Conservation (phyloP, 2,888 invertebrate genomes). For the Lochmaea capreae region DNA sequence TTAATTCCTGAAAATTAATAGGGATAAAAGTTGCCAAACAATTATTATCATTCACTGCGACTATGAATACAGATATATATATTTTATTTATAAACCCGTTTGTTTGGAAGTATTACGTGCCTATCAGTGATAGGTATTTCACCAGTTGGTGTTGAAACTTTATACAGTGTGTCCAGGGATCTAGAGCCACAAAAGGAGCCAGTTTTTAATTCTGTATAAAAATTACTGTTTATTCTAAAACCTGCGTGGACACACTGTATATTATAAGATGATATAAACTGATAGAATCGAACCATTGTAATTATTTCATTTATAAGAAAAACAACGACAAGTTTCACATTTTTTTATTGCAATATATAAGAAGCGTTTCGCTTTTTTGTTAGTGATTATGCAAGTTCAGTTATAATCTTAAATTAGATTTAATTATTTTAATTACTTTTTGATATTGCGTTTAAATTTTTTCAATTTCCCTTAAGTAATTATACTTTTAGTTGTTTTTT, state of each 20-base stretch:
- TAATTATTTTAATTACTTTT: no score
- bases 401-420: no score
- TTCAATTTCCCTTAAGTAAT: no score
- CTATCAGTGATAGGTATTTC: slow-evolving; percentile 1
- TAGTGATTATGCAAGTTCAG: no score
- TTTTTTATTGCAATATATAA: slow-evolving; percentile 1
- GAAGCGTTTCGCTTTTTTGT: not conserved
- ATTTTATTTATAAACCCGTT: not conserved
- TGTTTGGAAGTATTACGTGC: slow-evolving; percentile 17
- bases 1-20: slow-evolving; percentile 48
- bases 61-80: slow-evolving; percentile 7
- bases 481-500: no score
- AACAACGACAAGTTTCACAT: slow-evolving; percentile 13
- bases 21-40: slow-evolving; percentile 49
- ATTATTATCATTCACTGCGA: slow-evolving; percentile 39
- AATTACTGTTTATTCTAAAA: no score
- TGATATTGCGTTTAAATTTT: no score
- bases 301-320: not conserved
- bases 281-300: not conserved
- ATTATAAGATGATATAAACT: not conserved
- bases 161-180: no score
- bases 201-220: no score
- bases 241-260: no score
- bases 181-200: no score
- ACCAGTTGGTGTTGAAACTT: no score